Evolutionary conservation across 2,797 vertebrate species (phyloP), one percentile per base, ranked within the genome.

Genomic region (Salmo trutta): DNA sequence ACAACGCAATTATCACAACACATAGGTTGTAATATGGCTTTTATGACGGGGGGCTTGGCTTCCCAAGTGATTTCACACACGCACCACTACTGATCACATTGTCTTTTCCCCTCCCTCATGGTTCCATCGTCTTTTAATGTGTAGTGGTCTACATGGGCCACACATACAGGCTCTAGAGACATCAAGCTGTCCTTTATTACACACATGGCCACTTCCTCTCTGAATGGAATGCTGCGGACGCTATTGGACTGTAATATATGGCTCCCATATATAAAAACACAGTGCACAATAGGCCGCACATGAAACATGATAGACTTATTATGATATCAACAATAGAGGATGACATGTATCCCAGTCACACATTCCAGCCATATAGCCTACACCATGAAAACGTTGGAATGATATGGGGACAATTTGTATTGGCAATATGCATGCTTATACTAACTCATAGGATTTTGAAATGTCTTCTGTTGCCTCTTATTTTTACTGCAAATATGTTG

Each of bases 121-220:
- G 79, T 83, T 81, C 79, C 81, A 91, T 88, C 88, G 89, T 91
- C 81, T 83, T 80, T 73, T 82, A 85, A 89, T 85, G 79, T 79
- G 81, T 79, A 77, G 5, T 29, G 84, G 82, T 89, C 78, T 82
- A 77, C 81, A 81, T 5, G 77, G 83, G 77, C 82, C 78, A 36
- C 79, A 68, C 8, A 67, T 81, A 81, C 85, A 76, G 41, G 79
- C 80, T 84, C 79, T 81, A 84, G 79, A 71, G 80, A 81, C 89
- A 86, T 88, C 87, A 79, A 81, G 71, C 82, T 87, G 87, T 84
- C 85, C 85, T 66, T 86, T 82, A 85, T 89, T 87, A 89, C 83
- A 88, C 86, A 86, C 86, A 82, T 83, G 83, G 83, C 82, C 29
- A 21, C 71, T 69, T 82, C 73, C 14, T 36, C 81, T 68, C 70